phyloP scores from a whole-genome alignment of 2,797 vertebrate species.

The Varecia variegata region DNA sequence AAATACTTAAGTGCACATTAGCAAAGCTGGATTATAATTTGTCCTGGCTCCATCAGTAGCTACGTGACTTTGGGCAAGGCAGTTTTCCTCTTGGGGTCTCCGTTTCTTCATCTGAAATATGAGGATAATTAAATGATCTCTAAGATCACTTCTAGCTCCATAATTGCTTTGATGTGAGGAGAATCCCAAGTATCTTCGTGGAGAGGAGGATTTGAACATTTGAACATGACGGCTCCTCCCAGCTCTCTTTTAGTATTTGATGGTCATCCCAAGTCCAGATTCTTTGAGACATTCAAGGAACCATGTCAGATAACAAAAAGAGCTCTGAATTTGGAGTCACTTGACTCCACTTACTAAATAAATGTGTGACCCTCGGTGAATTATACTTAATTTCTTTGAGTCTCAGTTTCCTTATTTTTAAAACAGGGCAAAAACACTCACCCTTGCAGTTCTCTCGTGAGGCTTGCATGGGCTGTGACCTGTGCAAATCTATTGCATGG shows the following conservation, averaged over 20 bases:
- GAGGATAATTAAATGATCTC: not conserved
- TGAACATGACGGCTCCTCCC: not conserved
- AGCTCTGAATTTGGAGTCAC: not conserved
- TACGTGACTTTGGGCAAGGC: not conserved
- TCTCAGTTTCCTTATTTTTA: not conserved
- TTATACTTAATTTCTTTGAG: not conserved
- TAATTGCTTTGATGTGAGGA: not conserved
- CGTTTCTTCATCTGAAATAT: not conserved
- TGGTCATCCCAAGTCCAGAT: not conserved
- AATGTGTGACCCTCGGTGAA: not conserved
- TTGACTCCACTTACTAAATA: not conserved
- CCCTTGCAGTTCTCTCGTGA: not conserved
- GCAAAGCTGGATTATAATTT: not conserved
- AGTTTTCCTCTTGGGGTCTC: not conserved
- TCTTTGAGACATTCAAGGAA: not conserved
- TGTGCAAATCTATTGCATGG: not conserved
- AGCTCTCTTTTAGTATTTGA: not conserved
- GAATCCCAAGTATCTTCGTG: not conserved
- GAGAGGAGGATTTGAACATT: not conserved
- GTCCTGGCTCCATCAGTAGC: not conserved
- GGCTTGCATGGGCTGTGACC: fast-evolving
- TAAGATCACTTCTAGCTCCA: not conserved
- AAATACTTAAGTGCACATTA: not conserved
- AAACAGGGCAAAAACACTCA: not conserved
- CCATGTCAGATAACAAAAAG: not conserved